These are phyloP conservation scores for Stegophylla sp. DNA, from an alignment of 2,888 invertebrate genomes.

Conservation along the genomic window DNA sequence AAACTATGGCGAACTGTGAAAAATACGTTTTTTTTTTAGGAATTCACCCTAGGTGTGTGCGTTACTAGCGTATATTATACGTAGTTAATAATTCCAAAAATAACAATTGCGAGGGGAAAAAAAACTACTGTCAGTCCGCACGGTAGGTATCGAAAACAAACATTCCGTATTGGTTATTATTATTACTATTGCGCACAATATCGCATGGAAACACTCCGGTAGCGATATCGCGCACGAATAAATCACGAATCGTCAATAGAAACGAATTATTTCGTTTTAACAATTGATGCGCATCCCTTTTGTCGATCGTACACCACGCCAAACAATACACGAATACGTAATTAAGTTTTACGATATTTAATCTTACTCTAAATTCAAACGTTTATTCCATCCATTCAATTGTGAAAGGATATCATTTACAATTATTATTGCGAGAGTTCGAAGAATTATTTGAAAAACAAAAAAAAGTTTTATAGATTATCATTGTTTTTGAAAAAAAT, in stretches of 20 bases:
- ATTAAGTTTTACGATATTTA: neutral
- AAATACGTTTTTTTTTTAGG: too few relatives aligned
- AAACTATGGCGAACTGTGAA: too few relatives aligned
- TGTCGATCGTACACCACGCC: neutral
- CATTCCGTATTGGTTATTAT: neutral
- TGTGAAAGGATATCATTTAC: too few relatives aligned
- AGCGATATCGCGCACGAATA: neutral
- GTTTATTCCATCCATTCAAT: too few relatives aligned
- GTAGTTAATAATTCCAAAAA: too few relatives aligned
- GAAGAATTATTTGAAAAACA: too few relatives aligned
- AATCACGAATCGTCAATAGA: conserved; percentile 13
- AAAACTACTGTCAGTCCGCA: conserved; percentile 11
- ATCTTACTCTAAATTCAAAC: neutral
- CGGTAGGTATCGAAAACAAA: conserved; percentile 3
- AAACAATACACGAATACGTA: neutral
- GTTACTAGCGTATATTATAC: too few relatives aligned
- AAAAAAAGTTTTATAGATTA: too few relatives aligned
- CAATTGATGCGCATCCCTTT: neutral
- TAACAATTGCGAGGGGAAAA: conserved; percentile 11
- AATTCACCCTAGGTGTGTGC: too few relatives aligned
- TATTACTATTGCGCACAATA: neutral
- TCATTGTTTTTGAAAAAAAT: too few relatives aligned
- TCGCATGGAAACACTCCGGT: neutral
- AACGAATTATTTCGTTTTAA: neutral
- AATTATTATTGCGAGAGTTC: too few relatives aligned